A percentile compares a stretch with the other conserved stretches of the same genome.
Evolutionary conservation across 2,888 invertebrate species (phyloP).

Genomic region (Rhopalosiphum nymphaeae): DNA sequence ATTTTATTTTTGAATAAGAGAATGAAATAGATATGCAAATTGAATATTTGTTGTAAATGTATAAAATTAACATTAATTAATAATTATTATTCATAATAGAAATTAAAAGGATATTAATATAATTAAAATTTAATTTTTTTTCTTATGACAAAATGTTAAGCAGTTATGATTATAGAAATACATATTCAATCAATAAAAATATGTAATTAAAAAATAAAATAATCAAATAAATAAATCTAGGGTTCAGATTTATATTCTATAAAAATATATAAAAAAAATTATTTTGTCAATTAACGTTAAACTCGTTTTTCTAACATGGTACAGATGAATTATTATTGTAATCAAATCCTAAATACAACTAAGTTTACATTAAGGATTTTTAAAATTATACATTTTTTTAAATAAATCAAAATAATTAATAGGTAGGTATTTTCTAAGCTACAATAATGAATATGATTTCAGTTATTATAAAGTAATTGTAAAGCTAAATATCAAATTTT

Average conservation of each 20-base stretch:
- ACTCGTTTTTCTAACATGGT: background rate
- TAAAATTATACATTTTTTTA: too few relatives aligned
- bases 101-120: background rate
- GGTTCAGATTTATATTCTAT: background rate
- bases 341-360: background rate
- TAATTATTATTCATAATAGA: background rate
- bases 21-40: background rate
- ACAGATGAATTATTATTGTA: background rate
- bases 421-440: background rate
- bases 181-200: background rate
- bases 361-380: background rate
- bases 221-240: background rate
- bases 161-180: background rate
- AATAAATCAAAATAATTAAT: too few relatives aligned
- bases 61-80: background rate
- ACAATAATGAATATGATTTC: background rate
- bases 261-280: background rate
- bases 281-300: background rate
- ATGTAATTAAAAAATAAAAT: background rate
- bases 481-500: background rate
- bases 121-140: background rate
- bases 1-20: slow-evolving; percentile 8
- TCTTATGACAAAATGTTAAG: background rate
- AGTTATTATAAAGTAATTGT: background rate
- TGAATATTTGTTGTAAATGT: background rate